Evolutionary conservation across 2,888 invertebrate genomes (phyloP).

Genomic region (Nomada ferruginata): DNA sequence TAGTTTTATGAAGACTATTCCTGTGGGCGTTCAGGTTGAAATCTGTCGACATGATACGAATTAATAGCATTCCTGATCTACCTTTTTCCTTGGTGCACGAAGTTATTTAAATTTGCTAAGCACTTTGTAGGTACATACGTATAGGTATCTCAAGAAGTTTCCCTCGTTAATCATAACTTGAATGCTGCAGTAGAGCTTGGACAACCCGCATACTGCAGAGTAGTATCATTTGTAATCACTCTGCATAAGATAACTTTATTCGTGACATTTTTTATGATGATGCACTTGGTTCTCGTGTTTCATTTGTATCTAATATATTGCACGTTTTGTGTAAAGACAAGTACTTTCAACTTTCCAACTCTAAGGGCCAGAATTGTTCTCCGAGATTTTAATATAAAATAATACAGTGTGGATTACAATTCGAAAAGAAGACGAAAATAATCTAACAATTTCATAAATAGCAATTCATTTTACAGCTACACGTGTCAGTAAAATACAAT

Average conservation of each 20-base stretch:
- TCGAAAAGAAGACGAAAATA: too few relatives aligned
- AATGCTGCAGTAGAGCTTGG: background rate
- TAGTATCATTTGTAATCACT: background rate
- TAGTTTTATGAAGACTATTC: background rate
- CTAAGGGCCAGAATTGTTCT: too few relatives aligned
- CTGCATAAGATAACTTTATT: background rate
- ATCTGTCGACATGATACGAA: background rate
- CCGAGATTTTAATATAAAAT: too few relatives aligned
- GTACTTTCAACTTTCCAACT: too few relatives aligned
- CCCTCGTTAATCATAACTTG: constrained; percentile 17
- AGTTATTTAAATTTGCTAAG: constrained; percentile 21
- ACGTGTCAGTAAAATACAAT: too few relatives aligned
- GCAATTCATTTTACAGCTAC: too few relatives aligned
- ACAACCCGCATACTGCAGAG: background rate
- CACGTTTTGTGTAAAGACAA: background rate
- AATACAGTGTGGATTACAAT: too few relatives aligned
- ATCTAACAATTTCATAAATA: too few relatives aligned
- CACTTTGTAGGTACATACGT: background rate
- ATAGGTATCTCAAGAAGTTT: background rate
- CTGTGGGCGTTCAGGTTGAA: background rate
- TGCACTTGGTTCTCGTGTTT: background rate
- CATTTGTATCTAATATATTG: background rate
- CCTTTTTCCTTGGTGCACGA: background rate
- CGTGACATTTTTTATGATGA: background rate
- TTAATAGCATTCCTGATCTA: background rate